Conservation (phyloP, 1,140 invertebrate genomes). For the Danaus melanippus region DNA sequence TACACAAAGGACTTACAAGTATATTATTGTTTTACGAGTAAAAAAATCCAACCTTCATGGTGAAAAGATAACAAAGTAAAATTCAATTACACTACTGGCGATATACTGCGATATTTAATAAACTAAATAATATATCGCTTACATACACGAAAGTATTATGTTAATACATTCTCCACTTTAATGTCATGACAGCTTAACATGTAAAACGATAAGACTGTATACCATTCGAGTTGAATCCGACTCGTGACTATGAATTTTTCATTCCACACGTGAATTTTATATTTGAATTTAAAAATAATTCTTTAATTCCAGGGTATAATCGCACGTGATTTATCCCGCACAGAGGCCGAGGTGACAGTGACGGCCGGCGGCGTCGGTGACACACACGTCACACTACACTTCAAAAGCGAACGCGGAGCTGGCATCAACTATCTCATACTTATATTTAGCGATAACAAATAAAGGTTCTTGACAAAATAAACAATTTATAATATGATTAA, state of each 20-base stretch:
- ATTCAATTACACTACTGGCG: neutral
- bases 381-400: conserved; percentile 43
- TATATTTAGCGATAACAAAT: conserved; percentile 46
- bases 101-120: neutral
- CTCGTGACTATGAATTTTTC: neutral
- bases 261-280: neutral
- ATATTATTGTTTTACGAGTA: too few species aligned
- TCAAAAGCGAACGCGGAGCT: conserved; percentile 40
- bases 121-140: conserved; percentile 2
- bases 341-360: conserved; percentile 41
- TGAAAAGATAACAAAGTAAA: too few species aligned
- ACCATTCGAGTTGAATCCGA: too few species aligned
- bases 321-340: conserved; percentile 48
- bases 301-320: conserved; percentile 38
- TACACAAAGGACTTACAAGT: too few species aligned
- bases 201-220: too few species aligned
- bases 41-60: too few species aligned
- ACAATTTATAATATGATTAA: too few species aligned
- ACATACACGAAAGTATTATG: neutral
- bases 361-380: conserved; percentile 44
- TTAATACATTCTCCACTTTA: neutral
- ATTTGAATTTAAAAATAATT: conserved; percentile 4
- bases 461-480: conserved; percentile 1
- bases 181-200: neutral
- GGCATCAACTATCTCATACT: conserved; percentile 55